Base-by-base conservation (phyloP, 2,888 invertebrate species). In the Heteropelma amictum region DNA sequence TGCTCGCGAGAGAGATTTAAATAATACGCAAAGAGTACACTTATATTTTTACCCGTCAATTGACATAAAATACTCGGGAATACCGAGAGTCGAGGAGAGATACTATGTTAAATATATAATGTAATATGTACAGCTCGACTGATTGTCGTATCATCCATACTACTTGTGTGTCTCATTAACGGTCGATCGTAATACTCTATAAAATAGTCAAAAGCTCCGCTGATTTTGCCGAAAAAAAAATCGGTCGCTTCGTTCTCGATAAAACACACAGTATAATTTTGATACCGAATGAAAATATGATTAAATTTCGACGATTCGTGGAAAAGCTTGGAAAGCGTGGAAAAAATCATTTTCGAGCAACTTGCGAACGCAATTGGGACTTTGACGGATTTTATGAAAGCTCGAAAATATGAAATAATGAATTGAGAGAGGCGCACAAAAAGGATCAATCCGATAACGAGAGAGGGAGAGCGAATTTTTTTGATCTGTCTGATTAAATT, bases 21-120 rank as follows among this genome's bases (percentile, higher is more conserved):
- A 67, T 71, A 38, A 33, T 35, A 19, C 33, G 35, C 33, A 49
- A 26, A 26, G 61, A 71, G 40, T 54, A 67, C 56, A 61, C 61
- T 71, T 71, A 71, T 75, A 75, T 75, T 75, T 74, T 75, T 75
- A 71, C 40, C 53, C 28, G 49, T 61, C 7, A 33, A 17, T 70
- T 45, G 60, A 70, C 47, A 61, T n/a, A 23, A 64, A 51, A 54
- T 49, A 40, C 65, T 70, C 47, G 33, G 40, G 74, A 65, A 60
- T 74, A 74, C 74, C 70, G 70, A 54, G 70, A 74, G 65, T 70
- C 74, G 74, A 70, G 61, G 28, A 45, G 35, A 21, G n/a, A 56
- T 33, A 70, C 33, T 40, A 53, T 30, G 53, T 28, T 26, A 49
- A 35, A 40, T 47, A 51, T 60, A n/a, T n/a, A n/a, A n/a, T n/a